Evolutionary conservation across 2,888 invertebrate species (phyloP), one percentile per base, ranked within the genome.

Genomic region (Autographa pulchrina): DNA sequence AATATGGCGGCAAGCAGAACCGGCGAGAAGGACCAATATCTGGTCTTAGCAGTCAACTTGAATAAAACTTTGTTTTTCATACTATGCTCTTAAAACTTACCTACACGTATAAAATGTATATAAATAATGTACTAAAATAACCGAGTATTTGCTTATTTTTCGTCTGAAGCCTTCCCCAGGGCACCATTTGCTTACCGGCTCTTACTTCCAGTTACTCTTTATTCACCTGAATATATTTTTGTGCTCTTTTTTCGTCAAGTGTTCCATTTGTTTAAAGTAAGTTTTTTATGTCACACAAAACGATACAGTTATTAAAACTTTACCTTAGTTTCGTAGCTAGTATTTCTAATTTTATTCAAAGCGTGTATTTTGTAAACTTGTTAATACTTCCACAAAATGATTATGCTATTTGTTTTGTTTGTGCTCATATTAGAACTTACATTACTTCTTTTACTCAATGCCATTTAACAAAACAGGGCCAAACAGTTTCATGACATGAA

Each of bases 391-490:
- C 5, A 8, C 35, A 35, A 35, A 35, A 35, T 35, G 2, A 35
- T 35, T 3, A 35, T 35, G 5, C 8, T 6, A 5, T 32, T 6
- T 6, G 35, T 48, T 32, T 18, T 13, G 59, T 31, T 48, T 18
- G 48, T 52, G 56, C 62, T 58, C 25, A 13, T 41, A 18, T 66
- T 54, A 64, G 31, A 43, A 77, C 56, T 76, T 70, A 38, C 63
- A 66, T 65, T 70, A 56, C 60, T 80, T 79, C 25, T 66, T 63
- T 63, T 75, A 35, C 61, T 70, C 65, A 56, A 13, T 16, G 31
- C 13, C 9, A 16, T 32, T 62, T 77, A 79, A 70, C 75, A 56
- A 25, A 31, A 32, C 63, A 65, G 76, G 63, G 63, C 64, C 61
- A 70, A 2, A 25, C 25, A 25, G 1, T 25, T 25, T 25, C 3